Conservation (phyloP, 2,113 vertebrate species). For the Hiodon alosoides region DNA sequence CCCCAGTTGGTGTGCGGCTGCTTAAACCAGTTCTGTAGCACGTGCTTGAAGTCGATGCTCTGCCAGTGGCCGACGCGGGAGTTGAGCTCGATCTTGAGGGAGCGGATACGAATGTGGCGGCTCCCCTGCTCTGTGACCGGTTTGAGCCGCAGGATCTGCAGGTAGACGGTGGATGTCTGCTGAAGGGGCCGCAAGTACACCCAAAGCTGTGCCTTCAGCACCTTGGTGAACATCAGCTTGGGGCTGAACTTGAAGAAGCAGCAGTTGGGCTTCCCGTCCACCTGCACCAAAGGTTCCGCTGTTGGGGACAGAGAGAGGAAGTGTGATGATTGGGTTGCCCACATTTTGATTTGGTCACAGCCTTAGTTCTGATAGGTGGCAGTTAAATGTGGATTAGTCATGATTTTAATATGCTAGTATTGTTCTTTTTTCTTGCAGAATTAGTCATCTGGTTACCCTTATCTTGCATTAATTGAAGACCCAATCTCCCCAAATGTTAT, state of each 20-base stretch:
- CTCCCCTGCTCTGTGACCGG: slow-evolving; percentile 87
- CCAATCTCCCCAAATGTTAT: too few species aligned
- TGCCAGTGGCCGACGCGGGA: slow-evolving; percentile 92
- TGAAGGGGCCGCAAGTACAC: slow-evolving; percentile 90
- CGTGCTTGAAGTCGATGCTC: slow-evolving; percentile 98
- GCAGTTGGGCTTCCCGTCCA: slow-evolving; percentile 90
- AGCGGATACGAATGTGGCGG: slow-evolving; percentile 92
- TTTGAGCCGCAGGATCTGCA: slow-evolving; percentile 93
- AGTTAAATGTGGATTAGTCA: too few species aligned
- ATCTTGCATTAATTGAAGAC: too few species aligned
- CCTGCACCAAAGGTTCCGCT: slow-evolving; percentile 90
- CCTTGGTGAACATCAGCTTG: slow-evolving; percentile 97
- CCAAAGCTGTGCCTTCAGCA: slow-evolving; percentile 96
- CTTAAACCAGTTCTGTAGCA: slow-evolving; percentile 98
- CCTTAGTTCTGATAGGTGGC: too few species aligned
- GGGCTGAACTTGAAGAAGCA: slow-evolving; percentile 99
- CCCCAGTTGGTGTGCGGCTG: slow-evolving; percentile 98
- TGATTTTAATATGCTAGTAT: too few species aligned
- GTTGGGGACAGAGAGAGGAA: slow-evolving; percentile 31
- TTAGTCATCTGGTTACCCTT: too few species aligned
- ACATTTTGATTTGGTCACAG: too few species aligned
- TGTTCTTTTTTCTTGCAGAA: too few species aligned
- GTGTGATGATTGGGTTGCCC: neutral
- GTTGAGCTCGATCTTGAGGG: slow-evolving; percentile 92
- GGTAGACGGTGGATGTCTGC: slow-evolving; percentile 89